Conservation (phyloP, 2,888 invertebrate genomes). For the Siphlonurus alternatus region DNA sequence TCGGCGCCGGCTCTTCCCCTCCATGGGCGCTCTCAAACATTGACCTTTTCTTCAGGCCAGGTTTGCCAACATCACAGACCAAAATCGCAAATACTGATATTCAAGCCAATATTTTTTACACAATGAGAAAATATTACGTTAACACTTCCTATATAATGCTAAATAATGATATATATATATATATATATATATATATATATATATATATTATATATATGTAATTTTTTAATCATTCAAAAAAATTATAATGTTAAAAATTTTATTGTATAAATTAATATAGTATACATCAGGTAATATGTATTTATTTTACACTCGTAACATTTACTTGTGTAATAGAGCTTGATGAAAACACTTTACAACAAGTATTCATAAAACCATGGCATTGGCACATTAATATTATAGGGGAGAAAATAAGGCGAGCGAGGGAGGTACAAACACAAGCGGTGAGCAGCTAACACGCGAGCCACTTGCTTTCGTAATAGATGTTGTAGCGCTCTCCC, state of each 20-base stretch:
- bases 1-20: background rate
- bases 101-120: no score
- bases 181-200: no score
- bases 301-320: no score
- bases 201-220: background rate
- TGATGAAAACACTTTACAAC: background rate
- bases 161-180: no score
- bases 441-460: background rate
- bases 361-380: background rate
- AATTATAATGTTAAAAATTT: no score
- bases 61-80: background rate
- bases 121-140: no score
- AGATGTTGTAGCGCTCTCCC: background rate
- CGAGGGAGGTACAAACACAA: no score
- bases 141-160: no score
- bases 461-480: background rate
- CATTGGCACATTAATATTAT: background rate
- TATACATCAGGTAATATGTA: no score
- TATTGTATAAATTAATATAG: no score
- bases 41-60: background rate
- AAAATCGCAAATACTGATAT: background rate
- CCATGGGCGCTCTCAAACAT: background rate
- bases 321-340: no score
- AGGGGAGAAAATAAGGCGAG: background rate
- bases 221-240: background rate